phyloP scores from a whole-genome alignment of 2,888 invertebrate species.

The Brenthis ino region DNA sequence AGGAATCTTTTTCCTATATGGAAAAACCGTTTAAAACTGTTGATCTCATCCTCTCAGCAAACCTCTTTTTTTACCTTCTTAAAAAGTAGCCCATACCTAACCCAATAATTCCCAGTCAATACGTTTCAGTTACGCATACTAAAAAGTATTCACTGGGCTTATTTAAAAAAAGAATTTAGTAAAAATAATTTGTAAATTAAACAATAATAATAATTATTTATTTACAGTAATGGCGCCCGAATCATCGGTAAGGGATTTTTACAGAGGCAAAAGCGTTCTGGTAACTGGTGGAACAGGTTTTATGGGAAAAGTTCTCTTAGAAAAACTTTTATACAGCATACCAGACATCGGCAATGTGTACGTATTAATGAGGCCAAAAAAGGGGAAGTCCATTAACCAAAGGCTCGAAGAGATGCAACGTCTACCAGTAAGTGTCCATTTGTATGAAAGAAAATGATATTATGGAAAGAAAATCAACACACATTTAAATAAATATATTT shows the following conservation, averaged over 20 bases:
- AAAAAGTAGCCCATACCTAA: too few species aligned
- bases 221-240: constrained; percentile 65
- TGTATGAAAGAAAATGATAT: not conserved
- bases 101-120: too few species aligned
- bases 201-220: not conserved
- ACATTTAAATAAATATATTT: too few species aligned
- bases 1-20: too few species aligned
- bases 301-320: constrained; percentile 85
- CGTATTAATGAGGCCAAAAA: constrained; percentile 84
- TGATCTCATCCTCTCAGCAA: too few species aligned
- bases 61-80: too few species aligned
- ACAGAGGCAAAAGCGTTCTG: constrained; percentile 80
- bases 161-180: too few species aligned
- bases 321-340: constrained; percentile 84
- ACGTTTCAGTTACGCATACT: too few species aligned
- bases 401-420: constrained; percentile 84
- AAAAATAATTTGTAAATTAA: not conserved
- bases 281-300: constrained; percentile 85
- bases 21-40: too few species aligned
- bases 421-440: constrained; percentile 76
- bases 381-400: constrained; percentile 82
- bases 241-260: constrained; percentile 80
- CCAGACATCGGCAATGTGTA: constrained; percentile 83
- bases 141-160: too few species aligned
- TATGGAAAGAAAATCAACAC: too few species aligned